phyloP scores from a whole-genome alignment of 2,888 invertebrate genomes.

The Parapristionchus giblindavisi region DNA sequence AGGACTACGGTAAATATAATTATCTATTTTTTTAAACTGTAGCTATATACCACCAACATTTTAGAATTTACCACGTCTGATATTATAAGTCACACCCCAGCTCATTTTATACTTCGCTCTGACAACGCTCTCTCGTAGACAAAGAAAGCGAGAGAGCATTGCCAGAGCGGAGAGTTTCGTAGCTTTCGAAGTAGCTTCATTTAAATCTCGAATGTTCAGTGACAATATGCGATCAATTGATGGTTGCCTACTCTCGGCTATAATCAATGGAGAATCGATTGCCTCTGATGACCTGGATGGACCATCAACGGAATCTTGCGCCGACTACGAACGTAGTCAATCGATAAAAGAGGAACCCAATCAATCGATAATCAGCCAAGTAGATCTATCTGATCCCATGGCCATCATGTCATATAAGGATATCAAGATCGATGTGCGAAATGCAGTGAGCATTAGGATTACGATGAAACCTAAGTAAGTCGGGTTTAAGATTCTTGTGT shows the following conservation, averaged over 20 bases:
- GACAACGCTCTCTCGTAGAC: too few relatives aligned
- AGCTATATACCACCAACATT: too few relatives aligned
- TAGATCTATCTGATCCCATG: constrained; percentile 9
- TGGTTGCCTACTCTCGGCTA: constrained; percentile 11
- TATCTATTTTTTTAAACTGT: too few relatives aligned
- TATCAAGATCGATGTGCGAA: constrained; percentile 27
- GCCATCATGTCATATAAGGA: neutral
- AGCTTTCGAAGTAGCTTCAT: too few relatives aligned
- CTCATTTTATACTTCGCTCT: too few relatives aligned
- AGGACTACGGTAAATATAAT: constrained; percentile 1
- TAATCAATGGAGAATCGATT: neutral
- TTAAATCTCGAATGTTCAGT: constrained; percentile 1
- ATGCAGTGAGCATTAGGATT: constrained; percentile 16
- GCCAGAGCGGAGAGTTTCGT: too few relatives aligned
- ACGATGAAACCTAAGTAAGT: constrained; percentile 25
- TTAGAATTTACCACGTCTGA: too few relatives aligned
- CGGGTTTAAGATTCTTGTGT: too few relatives aligned
- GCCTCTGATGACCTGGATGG: constrained; percentile 8
- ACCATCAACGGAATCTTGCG: neutral
- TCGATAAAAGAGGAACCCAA: neutral
- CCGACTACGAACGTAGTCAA: too few relatives aligned
- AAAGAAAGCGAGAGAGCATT: too few relatives aligned
- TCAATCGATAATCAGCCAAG: neutral
- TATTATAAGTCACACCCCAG: too few relatives aligned
- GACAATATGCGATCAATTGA: neutral